Base-by-base conservation (phyloP, 1,140 invertebrate genomes). In the Eurosta solidaginis region DNA sequence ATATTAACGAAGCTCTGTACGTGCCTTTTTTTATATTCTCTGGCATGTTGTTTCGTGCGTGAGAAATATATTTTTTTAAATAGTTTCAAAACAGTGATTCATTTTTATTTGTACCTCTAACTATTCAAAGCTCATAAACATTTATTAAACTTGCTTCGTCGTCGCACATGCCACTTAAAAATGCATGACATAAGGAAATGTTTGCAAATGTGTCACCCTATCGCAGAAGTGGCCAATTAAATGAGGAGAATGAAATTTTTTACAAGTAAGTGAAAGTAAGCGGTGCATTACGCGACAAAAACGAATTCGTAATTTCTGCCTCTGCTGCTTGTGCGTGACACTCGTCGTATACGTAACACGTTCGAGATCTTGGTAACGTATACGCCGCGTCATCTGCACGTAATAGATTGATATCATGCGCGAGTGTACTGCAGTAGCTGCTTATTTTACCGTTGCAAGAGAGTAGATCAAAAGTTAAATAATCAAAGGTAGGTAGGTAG, bases 221-320 rank as follows among this genome's bases (percentile, higher is more conserved):
- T 2, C 36, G 9, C 6, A 20, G 5, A 42, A 33, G 59, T n/a
- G 9, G 14, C 7, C 6, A 20, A 20, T 68, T 68, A 68, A 68
- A 68, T 68, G 59, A 40, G 59, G 59, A 40, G 22, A 20, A 68
- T 20, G 33, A 68, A 68, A 29, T 68, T 68, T 20, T 68, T 68
- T 68, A 33, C 59, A 68, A 68, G 59, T 68, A 68, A 68, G 59
- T 68, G 59, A 68, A 68, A 68, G 59, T 68, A 42, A 68, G 59
- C 40, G 59, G 45, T 9, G 45, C 14, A n/a, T 14, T 22, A 25
- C 49, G n/a, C n/a, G n/a, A 22, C 29, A 2, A 3, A 14, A 33
- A 33, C 33, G 17, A 33, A 20, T 33, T 54, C n/a, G 59, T 33
- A n/a, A n/a, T 10, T 36, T 29, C 40, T 27, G 59, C 49, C 20